Evolutionary conservation across 1,140 invertebrate genomes (phyloP).

Genomic region (Pseudomyrmex concolor): DNA sequence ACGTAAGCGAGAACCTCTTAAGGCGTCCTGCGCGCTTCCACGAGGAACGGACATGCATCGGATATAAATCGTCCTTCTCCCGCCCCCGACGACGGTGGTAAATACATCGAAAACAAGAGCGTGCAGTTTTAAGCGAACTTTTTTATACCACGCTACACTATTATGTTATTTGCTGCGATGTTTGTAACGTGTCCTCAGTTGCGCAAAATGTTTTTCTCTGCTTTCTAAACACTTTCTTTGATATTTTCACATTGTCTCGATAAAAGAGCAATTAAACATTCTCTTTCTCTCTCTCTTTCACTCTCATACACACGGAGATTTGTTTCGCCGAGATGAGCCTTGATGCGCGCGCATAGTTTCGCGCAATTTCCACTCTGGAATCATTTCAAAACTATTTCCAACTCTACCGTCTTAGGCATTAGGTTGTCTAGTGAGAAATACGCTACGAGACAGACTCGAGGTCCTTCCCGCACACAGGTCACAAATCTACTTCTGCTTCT

Average conservation of each 20-base stretch:
- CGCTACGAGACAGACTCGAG: not conserved
- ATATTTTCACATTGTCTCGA: not conserved
- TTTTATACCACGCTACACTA: not conserved
- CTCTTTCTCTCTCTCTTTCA: no score
- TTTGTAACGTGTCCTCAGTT: not conserved
- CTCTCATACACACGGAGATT: not conserved
- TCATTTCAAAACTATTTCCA: not conserved
- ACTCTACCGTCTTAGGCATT: not conserved
- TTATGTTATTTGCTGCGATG: not conserved
- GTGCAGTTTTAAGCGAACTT: not conserved
- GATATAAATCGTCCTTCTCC: slow-evolving; percentile 23
- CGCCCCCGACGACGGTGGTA: not conserved
- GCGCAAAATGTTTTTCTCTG: not conserved
- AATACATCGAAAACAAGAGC: slow-evolving; percentile 42
- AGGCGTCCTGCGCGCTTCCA: slow-evolving; percentile 51
- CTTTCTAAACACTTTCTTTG: not conserved
- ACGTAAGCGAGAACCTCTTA: slow-evolving; percentile 72
- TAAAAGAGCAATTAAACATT: no score
- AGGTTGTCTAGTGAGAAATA: not conserved
- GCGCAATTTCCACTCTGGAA: not conserved
- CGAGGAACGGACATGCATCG: slow-evolving; percentile 36
- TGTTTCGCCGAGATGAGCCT: no score
- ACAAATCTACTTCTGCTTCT: slow-evolving; percentile 5
- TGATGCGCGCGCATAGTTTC: not conserved
- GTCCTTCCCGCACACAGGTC: not conserved